Percentiles rank a stretch among this genome's conserved stretches.
Conservation (phyloP, 2,888 invertebrate genomes). For the Sclerodermus sp. region DNA sequence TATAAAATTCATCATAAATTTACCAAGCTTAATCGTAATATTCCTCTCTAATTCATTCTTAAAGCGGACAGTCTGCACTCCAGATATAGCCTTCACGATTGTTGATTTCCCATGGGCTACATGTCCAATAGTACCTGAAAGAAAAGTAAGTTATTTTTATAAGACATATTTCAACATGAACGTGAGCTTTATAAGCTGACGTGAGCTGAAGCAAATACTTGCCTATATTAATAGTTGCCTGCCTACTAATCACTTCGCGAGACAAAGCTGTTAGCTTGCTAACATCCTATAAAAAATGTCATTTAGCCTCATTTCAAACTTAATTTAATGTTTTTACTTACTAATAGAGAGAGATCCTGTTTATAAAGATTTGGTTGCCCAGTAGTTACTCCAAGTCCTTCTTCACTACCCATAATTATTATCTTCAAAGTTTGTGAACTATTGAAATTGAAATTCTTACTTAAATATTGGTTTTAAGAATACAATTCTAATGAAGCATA, state of each 20-base stretch:
- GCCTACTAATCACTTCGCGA: constrained; percentile 97
- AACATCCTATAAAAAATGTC: constrained; percentile 63
- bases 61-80: constrained; percentile 98
- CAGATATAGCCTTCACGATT: constrained; percentile 98
- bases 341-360: constrained; percentile 88
- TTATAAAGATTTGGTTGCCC: constrained; percentile 85
- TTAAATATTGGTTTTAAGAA: too few species aligned
- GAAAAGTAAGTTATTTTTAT: not conserved
- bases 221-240: constrained; percentile 98
- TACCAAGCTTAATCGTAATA: constrained; percentile 98
- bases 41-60: constrained; percentile 99
- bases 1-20: too few species aligned
- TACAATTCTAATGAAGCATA: too few species aligned
- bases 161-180: too few species aligned
- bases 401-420: constrained; percentile 60
- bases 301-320: not conserved
- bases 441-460: too few species aligned
- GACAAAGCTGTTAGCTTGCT: constrained; percentile 89
- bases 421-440: too few species aligned
- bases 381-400: constrained; percentile 61
- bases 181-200: too few species aligned
- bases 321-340: constrained; percentile 61
- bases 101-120: constrained; percentile 99
- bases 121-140: constrained; percentile 93
- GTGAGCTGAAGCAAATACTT: too few species aligned